Evolutionary conservation across 2,113 vertebrate genomes (phyloP), one percentile per base, ranked within the genome.

Genomic region (Archocentrus centrarchus): DNA sequence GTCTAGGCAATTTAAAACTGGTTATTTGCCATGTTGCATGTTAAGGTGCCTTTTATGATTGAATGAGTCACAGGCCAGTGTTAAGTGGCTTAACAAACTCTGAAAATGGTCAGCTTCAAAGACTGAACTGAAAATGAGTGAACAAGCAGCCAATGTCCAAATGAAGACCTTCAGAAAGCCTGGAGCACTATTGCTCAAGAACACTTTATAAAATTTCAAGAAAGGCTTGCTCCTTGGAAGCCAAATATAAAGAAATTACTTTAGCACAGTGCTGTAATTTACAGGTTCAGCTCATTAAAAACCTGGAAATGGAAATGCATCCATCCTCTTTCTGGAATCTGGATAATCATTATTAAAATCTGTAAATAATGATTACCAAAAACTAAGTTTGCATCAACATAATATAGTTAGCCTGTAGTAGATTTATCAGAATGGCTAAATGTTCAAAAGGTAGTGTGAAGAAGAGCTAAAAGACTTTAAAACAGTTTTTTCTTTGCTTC

Each of bases 71-170:
- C 47, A 30, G 41, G 64, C 47, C 24, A 18, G 64, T 27, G 22
- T 30, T 44, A 50, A 70, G 41, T 50, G 64, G 64, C 64, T 70
- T 70, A 50, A 70, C 64, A 68, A 68, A 50, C 22, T 70, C 64
- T 50, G 64, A 50, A 50, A 30, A 70, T 0, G 41, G 41, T 68
- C 22, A 47, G 47, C 8, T 30, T 4, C 64, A 50, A 68, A 50
- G 41, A 70, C 47, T 24, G 27, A 41, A 68, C 8, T 20, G 50
- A 55, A 55, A 20, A 18, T 8, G 50, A 55, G 18, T 20, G 18
- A 55, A 20, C 17, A 3, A 55, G 50, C 50, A 20, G 50, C 24
- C 39, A 66, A 17, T 47, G 4, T 47, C 44, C 64, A 68, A 68
- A 68, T 27, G 0, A 47, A 68, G 41, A 68, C 64, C 64, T 68